Evolutionary conservation across 2,888 invertebrate species (phyloP), one percentile per base, ranked within the genome.

Genomic region (Euspilapteryx auroguttella): DNA sequence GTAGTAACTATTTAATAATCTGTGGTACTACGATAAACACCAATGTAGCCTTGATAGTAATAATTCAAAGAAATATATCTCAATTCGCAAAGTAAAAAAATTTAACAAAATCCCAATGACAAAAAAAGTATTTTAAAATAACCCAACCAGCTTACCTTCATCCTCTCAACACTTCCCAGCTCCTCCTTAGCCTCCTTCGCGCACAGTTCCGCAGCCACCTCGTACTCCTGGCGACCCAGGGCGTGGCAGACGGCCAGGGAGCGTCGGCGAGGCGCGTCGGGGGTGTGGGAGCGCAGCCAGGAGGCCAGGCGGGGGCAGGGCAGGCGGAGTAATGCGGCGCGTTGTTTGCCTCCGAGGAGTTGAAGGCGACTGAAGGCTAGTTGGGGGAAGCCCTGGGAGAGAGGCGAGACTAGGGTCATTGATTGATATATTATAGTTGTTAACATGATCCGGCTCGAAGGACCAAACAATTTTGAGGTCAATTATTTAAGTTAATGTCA

Each of bases 91-190:
- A 17, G 8, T 6, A 17, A 17, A 17, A 17, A 17, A 17, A 17
- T n/a, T n/a, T n/a, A 17, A 8, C 5, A 17, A 17, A 17, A 17
- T 17, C 5, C 5, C 8, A 17, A 17, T 17, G 17, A 17, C 8
- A 8, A 17, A 5, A 8, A 17, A 6, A 17, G 17, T 17, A 17
- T 17, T 17, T 17, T 8, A 6, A n/a, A n/a, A n/a, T n/a, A n/a
- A n/a, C n/a, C 12, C 3, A 11, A 12, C 2, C 12, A 4, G 13
- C 37, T 32, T 15, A 81, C 83, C 53, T 82, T 86, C 56, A 89
- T 87, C 35, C 87, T 71, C 1, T 73, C 68, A 1, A 89, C 73
- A 23, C 81, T 81, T 41, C 84, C 82, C 0, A 55, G 66, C 56
- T 92, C 93, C 10, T 76, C 66, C 20, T 63, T 50, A 0, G 84